Percentiles rank a stretch among this genome's conserved stretches.
Conservation (phyloP, 2,797 vertebrate species). For the Ceyx erithaca region DNA sequence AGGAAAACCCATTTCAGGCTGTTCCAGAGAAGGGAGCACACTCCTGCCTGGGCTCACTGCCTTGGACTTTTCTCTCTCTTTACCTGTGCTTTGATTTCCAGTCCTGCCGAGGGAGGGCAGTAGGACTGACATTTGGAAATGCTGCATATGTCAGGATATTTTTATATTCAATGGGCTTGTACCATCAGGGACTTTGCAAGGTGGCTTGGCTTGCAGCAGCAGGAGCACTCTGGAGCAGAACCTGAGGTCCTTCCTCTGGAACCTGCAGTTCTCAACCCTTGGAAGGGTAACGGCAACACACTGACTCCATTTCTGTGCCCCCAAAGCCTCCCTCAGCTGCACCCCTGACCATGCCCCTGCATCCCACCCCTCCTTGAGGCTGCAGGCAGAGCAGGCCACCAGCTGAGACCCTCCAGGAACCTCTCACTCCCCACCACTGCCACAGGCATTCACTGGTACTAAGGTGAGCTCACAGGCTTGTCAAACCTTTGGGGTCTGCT, state of each 20-base stretch:
- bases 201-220: not conserved
- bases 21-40: not conserved
- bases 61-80: not conserved
- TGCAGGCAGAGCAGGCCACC: not conserved
- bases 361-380: not conserved
- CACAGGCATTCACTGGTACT: not conserved
- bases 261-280: not conserved
- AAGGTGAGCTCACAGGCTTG: not conserved
- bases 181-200: not conserved
- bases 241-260: not conserved
- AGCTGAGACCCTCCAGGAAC: accelerated
- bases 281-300: accelerated
- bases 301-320: accelerated
- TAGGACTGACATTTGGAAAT: not conserved
- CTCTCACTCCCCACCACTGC: not conserved
- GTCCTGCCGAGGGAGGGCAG: not conserved
- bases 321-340: not conserved
- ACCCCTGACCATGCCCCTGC: not conserved
- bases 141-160: not conserved
- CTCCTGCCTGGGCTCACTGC: not conserved
- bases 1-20: not conserved
- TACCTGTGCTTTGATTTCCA: not conserved
- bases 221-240: not conserved
- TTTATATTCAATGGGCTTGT: not conserved
- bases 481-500: not conserved